Evolutionary conservation across 2,797 vertebrate species (phyloP).

Genomic region (Anabas testudineus): DNA sequence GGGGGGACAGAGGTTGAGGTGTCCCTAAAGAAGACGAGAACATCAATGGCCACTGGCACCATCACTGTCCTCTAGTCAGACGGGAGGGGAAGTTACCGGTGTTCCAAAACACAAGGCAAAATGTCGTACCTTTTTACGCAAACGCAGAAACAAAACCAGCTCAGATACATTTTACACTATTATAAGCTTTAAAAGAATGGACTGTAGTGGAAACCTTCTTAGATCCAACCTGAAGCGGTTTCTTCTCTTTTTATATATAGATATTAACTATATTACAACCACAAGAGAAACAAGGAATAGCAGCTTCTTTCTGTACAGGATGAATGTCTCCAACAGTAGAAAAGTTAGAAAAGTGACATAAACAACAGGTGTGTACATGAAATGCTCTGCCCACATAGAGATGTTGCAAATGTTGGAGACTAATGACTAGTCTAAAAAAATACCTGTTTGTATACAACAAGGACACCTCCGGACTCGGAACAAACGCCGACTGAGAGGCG

Average conservation of each 20-base stretch:
- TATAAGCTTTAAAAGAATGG: constrained; percentile 85
- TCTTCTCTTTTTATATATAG: constrained; percentile 72
- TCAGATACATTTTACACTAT: constrained; percentile 80
- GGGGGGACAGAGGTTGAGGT: constrained; percentile 45
- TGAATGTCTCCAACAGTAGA: constrained; percentile 95
- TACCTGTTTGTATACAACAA: constrained; percentile 67
- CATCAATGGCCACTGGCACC: constrained; percentile 15
- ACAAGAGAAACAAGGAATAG: constrained; percentile 97
- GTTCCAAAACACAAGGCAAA: constrained; percentile 76
- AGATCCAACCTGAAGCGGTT: constrained; percentile 92
- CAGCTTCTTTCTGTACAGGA: constrained; percentile 98
- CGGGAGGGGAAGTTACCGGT: constrained; percentile 52
- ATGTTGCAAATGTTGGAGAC: constrained; percentile 69
- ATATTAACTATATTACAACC: constrained; percentile 96
- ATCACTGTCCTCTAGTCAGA: constrained; percentile 42
- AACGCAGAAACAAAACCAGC: constrained; percentile 67
- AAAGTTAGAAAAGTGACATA: constrained; percentile 98
- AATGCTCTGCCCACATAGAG: constrained; percentile 87
- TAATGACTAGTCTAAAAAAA: constrained; percentile 81
- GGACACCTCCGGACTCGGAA: constrained; percentile 34
- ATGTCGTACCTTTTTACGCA: constrained; percentile 80
- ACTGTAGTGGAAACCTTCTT: constrained; percentile 84
- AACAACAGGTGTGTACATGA: constrained; percentile 91
- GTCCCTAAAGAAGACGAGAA: constrained; percentile 50
- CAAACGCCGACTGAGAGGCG: constrained; percentile 10